Evolutionary conservation across 2,797 vertebrate species (phyloP).

Genomic region (Ctenopoma kingsleyae): DNA sequence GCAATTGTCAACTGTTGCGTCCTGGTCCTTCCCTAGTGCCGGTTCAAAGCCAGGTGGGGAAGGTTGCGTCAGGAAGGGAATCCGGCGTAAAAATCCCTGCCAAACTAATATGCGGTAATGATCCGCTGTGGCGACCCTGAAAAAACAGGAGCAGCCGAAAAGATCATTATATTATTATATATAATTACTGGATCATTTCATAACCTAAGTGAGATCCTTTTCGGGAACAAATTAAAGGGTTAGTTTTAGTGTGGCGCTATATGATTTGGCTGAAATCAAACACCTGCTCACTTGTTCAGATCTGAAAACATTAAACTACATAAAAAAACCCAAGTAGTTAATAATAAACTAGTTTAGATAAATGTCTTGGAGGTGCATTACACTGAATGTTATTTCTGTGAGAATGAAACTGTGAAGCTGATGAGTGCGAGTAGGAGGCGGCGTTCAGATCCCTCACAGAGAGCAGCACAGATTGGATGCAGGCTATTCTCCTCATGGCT

Average conservation of each 20-base stretch:
- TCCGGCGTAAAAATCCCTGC: too few species aligned
- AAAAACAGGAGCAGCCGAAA: too few species aligned
- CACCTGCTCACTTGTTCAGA: background rate
- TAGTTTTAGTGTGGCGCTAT: background rate
- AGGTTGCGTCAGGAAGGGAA: too few species aligned
- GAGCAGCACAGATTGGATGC: constrained; percentile 52
- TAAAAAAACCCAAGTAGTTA: constrained; percentile 3
- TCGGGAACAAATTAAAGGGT: background rate
- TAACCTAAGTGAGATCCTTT: background rate
- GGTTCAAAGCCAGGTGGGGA: too few species aligned
- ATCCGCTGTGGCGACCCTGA: too few species aligned
- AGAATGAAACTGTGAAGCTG: constrained; percentile 10
- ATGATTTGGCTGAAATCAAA: background rate
- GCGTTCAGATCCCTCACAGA: constrained; percentile 41
- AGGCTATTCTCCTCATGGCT: constrained; percentile 72
- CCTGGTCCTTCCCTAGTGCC: too few species aligned
- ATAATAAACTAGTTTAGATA: background rate
- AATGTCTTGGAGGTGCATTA: constrained; percentile 11
- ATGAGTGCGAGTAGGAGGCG: constrained; percentile 54
- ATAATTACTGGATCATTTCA: background rate
- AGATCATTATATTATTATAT: too few species aligned
- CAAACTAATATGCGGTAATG: too few species aligned
- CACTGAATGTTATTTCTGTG: constrained; percentile 3
- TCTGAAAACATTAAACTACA: constrained; percentile 3
- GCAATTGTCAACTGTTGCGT: too few species aligned